These are phyloP conservation scores for Tachyglossus aculeatus DNA, from an alignment of 2,797 vertebrate genomes.

Conservation along the genomic window DNA sequence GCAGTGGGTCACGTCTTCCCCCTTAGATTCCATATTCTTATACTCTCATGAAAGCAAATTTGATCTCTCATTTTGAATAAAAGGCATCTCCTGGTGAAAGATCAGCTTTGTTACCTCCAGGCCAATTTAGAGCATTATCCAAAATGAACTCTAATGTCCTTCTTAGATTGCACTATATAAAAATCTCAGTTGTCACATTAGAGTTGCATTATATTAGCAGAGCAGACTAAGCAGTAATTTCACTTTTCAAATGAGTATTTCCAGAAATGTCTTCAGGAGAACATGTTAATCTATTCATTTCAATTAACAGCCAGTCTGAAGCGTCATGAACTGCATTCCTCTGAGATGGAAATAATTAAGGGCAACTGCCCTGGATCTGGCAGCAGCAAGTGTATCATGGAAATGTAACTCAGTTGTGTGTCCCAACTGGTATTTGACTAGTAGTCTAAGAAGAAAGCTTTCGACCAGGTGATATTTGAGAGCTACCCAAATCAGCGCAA, in stretches of 20 bases:
- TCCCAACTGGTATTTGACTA: no score
- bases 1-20: no score
- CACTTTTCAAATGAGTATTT: conserved; percentile 33
- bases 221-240: conserved; percentile 35
- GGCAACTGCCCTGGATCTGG: not conserved
- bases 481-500: no score
- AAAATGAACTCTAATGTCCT: conserved; percentile 45
- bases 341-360: not conserved
- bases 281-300: conserved; percentile 13
- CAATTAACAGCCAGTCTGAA: not conserved
- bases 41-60: no score
- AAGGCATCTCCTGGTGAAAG: not conserved
- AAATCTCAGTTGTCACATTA: conserved; percentile 55
- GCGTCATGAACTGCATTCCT: not conserved
- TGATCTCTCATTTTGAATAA: not conserved
- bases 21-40: no score
- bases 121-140: conserved; percentile 52
- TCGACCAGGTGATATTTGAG: no score
- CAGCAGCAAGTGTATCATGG: not conserved
- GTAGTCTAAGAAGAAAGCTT: no score
- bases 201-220: conserved; percentile 40
- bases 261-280: conserved; percentile 19
- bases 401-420: no score
- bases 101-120: conserved; percentile 8
- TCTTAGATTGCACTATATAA: conserved; percentile 44